Percentiles rank a stretch among this genome's conserved stretches.
phyloP scores from a whole-genome alignment of 2,888 invertebrate genomes.

The Conops quadrifasciatus region DNA sequence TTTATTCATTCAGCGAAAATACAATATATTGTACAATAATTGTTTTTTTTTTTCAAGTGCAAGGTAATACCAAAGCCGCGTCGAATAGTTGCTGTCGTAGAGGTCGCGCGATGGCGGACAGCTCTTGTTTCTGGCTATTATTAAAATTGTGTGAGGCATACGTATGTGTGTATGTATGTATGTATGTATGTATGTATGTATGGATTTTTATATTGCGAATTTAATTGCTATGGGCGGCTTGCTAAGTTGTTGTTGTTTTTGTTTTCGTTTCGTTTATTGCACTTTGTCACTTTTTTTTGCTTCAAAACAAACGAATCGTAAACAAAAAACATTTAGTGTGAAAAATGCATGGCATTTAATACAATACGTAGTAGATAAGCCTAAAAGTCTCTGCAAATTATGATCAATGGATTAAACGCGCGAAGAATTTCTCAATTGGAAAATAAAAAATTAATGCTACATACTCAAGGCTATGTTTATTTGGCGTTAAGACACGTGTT shows the following conservation, averaged over 20 bases:
- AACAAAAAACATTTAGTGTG: too few species aligned
- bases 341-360: too few species aligned
- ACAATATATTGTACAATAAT: neutral
- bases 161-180: neutral
- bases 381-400: too few species aligned
- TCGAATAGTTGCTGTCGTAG: neutral
- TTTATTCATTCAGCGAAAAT: neutral
- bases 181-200: neutral
- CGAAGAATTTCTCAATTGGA: too few species aligned
- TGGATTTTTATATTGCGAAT: neutral
- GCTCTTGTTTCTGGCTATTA: slow-evolving; percentile 1
- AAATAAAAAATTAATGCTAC: too few species aligned
- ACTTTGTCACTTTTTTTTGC: too few species aligned
- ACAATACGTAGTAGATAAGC: too few species aligned
- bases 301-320: too few species aligned
- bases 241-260: neutral
- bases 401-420: too few species aligned
- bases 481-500: too few species aligned
- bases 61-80: slow-evolving; percentile 19
- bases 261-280: neutral
- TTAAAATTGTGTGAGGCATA: neutral
- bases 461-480: too few species aligned
- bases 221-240: neutral
- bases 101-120: neutral
- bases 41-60: slow-evolving; percentile 19